phyloP scores from a whole-genome alignment of 2,797 vertebrate species.

The Brotogeris chrysoptera region DNA sequence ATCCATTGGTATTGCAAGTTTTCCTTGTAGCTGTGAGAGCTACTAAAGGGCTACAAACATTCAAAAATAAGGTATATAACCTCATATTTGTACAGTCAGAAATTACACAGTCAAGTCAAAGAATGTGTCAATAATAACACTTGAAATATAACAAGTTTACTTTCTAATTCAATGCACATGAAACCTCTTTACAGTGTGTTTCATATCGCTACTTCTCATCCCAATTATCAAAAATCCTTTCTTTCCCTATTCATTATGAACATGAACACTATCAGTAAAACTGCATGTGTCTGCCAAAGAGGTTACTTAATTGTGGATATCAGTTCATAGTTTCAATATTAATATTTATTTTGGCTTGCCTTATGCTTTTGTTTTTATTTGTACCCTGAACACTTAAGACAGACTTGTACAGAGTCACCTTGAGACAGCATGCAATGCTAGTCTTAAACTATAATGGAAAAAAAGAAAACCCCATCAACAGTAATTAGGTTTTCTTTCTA shows the following conservation, averaged over 20 bases:
- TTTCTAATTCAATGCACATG: conserved; percentile 32
- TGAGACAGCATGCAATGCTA: not conserved
- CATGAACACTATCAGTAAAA: conserved; percentile 33
- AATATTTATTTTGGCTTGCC: conserved; percentile 69
- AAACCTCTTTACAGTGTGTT: conserved; percentile 36
- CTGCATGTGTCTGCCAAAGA: conserved; percentile 60
- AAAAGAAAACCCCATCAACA: not conserved
- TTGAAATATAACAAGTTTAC: not conserved
- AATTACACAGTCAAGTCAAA: not conserved
- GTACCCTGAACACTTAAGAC: conserved; percentile 16
- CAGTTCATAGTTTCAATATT: conserved; percentile 58
- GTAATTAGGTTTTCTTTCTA: not conserved
- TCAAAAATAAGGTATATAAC: not conserved
- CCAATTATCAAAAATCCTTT: conserved; percentile 28
- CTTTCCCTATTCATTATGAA: conserved; percentile 5
- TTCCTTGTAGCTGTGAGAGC: not conserved
- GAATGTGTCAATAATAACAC: conserved; percentile 6
- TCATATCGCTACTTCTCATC: conserved; percentile 22
- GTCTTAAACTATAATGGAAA: not conserved
- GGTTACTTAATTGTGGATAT: conserved; percentile 68
- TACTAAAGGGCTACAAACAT: not conserved
- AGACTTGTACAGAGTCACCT: conserved; percentile 1
- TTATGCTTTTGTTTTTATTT: conserved; percentile 62
- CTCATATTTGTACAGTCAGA: not conserved
- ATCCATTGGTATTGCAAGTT: not conserved